phyloP scores from a whole-genome alignment of 1,140 invertebrate genomes.

The Euura saliciscinereae region DNA sequence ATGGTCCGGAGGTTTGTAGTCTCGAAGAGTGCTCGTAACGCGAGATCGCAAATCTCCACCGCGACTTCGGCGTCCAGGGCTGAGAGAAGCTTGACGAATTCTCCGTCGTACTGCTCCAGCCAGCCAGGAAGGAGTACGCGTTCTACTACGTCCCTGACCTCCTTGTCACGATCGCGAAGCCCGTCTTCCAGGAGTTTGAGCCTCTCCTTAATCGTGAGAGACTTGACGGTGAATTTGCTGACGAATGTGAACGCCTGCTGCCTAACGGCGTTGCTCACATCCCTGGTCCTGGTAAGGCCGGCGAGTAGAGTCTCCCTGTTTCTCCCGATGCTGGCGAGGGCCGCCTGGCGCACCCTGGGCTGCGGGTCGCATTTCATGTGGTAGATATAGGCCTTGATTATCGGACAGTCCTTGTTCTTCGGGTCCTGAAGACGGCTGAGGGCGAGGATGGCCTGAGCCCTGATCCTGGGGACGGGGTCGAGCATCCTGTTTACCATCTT shows the following conservation, averaged over 20 bases:
- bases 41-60: slow-evolving; percentile 37
- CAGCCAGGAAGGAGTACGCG: slow-evolving; percentile 67
- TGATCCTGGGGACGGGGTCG: slow-evolving; percentile 75
- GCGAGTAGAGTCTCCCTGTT: slow-evolving; percentile 51
- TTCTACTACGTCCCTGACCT: slow-evolving; percentile 57
- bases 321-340: slow-evolving; percentile 50
- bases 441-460: slow-evolving; percentile 80
- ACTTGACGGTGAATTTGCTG: slow-evolving; percentile 69
- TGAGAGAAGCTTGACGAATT: slow-evolving; percentile 66
- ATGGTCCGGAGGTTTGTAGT: slow-evolving; percentile 31
- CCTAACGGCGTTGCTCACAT: slow-evolving; percentile 77
- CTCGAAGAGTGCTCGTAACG: slow-evolving; percentile 44
- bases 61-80: slow-evolving; percentile 64
- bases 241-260: slow-evolving; percentile 75
- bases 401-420: slow-evolving; percentile 73
- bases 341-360: slow-evolving; percentile 61
- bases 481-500: slow-evolving; percentile 74
- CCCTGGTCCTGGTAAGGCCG: slow-evolving; percentile 73
- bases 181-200: slow-evolving; percentile 69
- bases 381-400: slow-evolving; percentile 80
- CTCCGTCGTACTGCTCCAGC: slow-evolving; percentile 67
- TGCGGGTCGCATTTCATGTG: slow-evolving; percentile 79
- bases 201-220: slow-evolving; percentile 72
- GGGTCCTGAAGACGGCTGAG: slow-evolving; percentile 82
- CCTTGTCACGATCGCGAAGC: slow-evolving; percentile 68